A percentile compares a stretch with the other conserved stretches of the same genome.
Conservation (phyloP, 1,140 invertebrate species). For the Hormaphis cornu region DNA sequence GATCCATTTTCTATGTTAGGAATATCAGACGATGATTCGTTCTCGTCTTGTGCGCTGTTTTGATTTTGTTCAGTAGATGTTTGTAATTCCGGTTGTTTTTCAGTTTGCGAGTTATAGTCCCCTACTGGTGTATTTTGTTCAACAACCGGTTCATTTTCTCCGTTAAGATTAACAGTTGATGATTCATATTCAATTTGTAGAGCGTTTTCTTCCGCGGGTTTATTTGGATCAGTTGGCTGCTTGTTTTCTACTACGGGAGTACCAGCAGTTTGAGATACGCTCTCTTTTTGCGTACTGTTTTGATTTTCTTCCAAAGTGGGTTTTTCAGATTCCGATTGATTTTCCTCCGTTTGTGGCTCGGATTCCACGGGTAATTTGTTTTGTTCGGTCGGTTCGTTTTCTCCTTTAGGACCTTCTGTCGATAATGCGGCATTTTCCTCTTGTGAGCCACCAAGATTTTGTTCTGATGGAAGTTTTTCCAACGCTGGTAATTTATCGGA, state of each 20-base stretch:
- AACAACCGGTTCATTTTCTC: not conserved
- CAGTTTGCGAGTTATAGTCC: not conserved
- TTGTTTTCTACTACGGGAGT: not conserved
- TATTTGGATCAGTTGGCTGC: not conserved
- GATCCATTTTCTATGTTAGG: not conserved
- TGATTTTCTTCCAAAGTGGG: not conserved
- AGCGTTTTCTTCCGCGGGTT: not conserved
- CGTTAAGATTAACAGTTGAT: not conserved
- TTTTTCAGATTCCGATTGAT: not conserved
- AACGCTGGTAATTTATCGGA: too few relatives aligned
- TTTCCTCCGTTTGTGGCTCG: not conserved
- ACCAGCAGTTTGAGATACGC: not conserved
- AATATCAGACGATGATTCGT: not conserved
- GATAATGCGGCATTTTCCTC: too few relatives aligned
- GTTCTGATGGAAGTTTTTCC: too few relatives aligned
- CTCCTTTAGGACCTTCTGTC: not conserved
- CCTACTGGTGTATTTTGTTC: not conserved
- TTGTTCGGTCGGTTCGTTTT: not conserved
- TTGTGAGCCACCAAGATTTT: too few relatives aligned
- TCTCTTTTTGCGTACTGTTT: not conserved
- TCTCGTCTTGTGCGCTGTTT: not conserved
- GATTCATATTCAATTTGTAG: not conserved
- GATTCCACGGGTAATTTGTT: not conserved
- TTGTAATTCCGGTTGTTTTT: not conserved
- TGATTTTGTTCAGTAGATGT: not conserved